A percentile compares a stretch with the other conserved stretches of the same genome.
Evolutionary conservation across 2,113 vertebrate species (phyloP).

Genomic region (Ameiurus melas): DNA sequence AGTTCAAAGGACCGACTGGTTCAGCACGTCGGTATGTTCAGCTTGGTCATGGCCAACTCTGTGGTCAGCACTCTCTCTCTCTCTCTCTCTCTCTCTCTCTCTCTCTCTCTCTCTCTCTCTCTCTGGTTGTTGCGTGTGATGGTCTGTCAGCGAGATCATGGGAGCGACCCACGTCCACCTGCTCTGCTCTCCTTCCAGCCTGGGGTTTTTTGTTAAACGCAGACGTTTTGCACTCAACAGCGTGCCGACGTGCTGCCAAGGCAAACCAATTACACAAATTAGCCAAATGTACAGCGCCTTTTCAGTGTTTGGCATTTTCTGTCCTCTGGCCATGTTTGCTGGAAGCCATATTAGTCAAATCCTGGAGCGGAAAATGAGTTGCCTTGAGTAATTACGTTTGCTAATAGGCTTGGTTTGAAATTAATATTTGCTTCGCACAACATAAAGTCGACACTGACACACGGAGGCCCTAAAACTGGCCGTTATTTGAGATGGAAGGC

Average conservation of each 20-base stretch:
- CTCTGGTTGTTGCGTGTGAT: constrained; percentile 19
- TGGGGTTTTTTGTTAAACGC: not conserved
- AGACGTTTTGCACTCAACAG: not conserved
- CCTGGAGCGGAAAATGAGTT: not conserved
- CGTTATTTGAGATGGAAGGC: not conserved
- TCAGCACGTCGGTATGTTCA: constrained; percentile 24
- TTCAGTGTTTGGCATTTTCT: constrained; percentile 7
- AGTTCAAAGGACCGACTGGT: constrained; percentile 26
- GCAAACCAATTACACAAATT: constrained; percentile 31
- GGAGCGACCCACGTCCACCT: constrained; percentile 1
- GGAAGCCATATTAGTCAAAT: not conserved
- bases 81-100: not conserved
- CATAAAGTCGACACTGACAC: not conserved
- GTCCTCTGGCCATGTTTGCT: not conserved
- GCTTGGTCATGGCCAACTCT: constrained; percentile 1
- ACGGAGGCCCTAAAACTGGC: not conserved
- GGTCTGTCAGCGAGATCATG: constrained; percentile 34
- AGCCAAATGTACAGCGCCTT: not conserved
- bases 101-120: not conserved
- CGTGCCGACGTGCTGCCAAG: not conserved
- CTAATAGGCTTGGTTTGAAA: not conserved
- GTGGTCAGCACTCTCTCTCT: constrained; percentile 28
- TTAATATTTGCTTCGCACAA: not conserved
- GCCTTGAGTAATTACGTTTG: not conserved
- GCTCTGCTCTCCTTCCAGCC: not conserved